A percentile compares a stretch with the other conserved stretches of the same genome.
These are phyloP conservation scores for Lagopus muta DNA, from an alignment of 2,113 vertebrate species.

Conservation along the genomic window DNA sequence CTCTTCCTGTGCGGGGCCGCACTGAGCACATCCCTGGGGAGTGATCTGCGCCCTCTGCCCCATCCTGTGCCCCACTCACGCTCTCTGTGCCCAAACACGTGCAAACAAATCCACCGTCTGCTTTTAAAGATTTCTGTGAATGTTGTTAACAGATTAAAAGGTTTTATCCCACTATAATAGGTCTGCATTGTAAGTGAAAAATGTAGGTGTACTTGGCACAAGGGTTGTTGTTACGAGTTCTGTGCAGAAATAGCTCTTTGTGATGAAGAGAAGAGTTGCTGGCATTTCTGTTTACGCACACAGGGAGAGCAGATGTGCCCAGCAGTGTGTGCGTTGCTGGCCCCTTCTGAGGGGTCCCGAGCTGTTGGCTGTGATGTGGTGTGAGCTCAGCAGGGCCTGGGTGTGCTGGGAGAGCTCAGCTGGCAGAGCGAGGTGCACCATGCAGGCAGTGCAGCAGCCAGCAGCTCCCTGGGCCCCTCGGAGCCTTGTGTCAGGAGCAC, in stretches of 20 bases:
- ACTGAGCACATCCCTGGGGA: neutral
- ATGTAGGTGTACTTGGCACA: neutral
- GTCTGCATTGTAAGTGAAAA: neutral
- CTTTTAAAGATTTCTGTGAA: neutral
- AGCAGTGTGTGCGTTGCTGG: too few relatives aligned
- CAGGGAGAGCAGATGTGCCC: neutral
- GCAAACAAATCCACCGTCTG: neutral
- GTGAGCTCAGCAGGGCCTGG: neutral
- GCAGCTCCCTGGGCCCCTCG: neutral
- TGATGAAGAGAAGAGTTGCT: too few relatives aligned
- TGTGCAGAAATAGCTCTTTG: neutral
- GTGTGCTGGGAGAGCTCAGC: too few relatives aligned
- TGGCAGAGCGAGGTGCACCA: too few relatives aligned
- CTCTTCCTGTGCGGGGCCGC: accelerated
- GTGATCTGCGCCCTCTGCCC: neutral
- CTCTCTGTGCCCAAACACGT: too few relatives aligned
- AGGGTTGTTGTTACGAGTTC: neutral
- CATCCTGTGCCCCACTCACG: neutral
- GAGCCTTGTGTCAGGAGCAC: neutral
- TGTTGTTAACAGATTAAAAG: neutral
- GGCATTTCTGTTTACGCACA: neutral
- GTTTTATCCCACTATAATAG: neutral
- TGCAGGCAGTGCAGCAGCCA: too few relatives aligned
- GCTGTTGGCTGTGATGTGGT: neutral
- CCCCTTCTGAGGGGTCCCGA: accelerated